Evolutionary conservation across 2,888 invertebrate species (phyloP), one percentile per base, ranked within the genome.

Genomic region (Caenorhabditis sinica): DNA sequence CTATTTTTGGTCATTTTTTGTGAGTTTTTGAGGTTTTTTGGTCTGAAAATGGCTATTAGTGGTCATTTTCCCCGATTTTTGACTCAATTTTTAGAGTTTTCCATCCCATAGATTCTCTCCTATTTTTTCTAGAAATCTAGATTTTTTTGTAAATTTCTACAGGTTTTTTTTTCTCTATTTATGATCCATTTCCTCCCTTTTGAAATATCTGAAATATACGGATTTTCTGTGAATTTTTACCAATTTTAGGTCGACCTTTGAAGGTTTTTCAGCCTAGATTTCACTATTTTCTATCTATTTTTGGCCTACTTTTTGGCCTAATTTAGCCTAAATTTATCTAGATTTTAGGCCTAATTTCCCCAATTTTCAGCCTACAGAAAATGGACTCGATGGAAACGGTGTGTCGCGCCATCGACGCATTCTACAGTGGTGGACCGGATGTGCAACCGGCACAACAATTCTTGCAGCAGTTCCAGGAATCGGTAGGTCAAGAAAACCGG

Each of bases 381-480:
- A 84, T 84, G 82, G 79, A 82, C 11, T 43, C 51, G 9, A 40
- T 82, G 36, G 71, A 82, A 0, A 71, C 71, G 6, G 85, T 85
- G 1, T 85, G 85, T 51, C 77, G 60, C 33, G 85, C 85, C 23
- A 85, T 85, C 58, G 51, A 77, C 53, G 65, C 60, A 6, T 81
- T 85, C n/a, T 85, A 85, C 71, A 63, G 51, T 23, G 74, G 81
- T 11, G 79, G 82, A 23, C 40, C 77, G 0, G 74, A 82, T 4
- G 63, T 45, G 9, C 77, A 69, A 23, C 40, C 69, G 25, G 85
- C 82, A 23, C 85, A 82, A 40, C 23, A 65, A 40, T 86, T 69
- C 58, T 45, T 86, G 40, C 66, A 80, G 45, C n/a, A 61, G 17
- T 86, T 86, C 58, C 85, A 86, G 68, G 76, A 82, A 56, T 83